These are phyloP conservation scores for Lasaia peninsularis DNA, from an alignment of 1,140 invertebrate genomes.

Conservation along the genomic window DNA sequence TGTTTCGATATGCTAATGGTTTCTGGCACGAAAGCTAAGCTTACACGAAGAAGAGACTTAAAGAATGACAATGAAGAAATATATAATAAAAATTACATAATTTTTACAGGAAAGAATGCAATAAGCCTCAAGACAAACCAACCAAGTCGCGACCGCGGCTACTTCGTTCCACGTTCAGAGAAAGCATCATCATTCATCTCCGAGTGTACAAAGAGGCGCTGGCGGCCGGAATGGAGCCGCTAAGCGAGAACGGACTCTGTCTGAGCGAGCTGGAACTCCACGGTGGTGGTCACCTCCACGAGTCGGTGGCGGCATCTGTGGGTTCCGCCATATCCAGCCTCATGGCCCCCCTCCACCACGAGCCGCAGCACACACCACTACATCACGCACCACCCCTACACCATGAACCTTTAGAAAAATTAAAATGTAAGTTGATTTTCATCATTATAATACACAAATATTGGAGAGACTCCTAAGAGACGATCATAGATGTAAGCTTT, in stretches of 20 bases:
- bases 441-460: too few relatives aligned
- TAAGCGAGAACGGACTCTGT: constrained; percentile 82
- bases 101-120: constrained; percentile 37
- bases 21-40: too few relatives aligned
- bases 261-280: constrained; percentile 83
- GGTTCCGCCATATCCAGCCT: constrained; percentile 82
- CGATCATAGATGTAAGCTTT: too few relatives aligned
- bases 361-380: constrained; percentile 78
- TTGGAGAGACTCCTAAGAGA: too few relatives aligned
- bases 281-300: constrained; percentile 71
- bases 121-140: constrained; percentile 23
- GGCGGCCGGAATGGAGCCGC: constrained; percentile 80
- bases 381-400: constrained; percentile 80
- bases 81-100: not conserved
- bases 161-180: constrained; percentile 27
- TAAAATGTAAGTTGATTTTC: constrained; percentile 83
- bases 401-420: constrained; percentile 88
- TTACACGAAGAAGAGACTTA: too few relatives aligned
- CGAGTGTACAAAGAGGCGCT: constrained; percentile 77
- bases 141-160: constrained; percentile 34
- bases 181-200: constrained; percentile 74
- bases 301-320: constrained; percentile 80
- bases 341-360: constrained; percentile 81
- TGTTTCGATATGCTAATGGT: too few relatives aligned
- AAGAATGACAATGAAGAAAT: too few relatives aligned